phyloP scores from a whole-genome alignment of 2,888 invertebrate species.

The Halictus quadricinctus region DNA sequence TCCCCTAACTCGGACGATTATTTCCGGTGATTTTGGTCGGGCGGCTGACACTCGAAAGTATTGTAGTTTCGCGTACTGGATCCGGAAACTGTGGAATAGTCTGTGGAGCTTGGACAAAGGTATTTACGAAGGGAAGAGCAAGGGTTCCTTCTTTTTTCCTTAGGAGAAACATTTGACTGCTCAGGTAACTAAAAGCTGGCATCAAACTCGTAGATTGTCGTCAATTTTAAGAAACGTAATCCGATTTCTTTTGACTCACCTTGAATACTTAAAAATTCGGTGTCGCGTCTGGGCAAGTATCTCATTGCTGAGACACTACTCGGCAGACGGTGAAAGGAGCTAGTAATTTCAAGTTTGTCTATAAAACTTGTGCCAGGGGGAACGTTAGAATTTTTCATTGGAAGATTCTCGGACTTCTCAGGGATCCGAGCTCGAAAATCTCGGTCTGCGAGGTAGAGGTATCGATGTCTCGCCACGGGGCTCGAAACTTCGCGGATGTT shows the following conservation, averaged over 20 bases:
- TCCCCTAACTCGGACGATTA: conserved; percentile 20
- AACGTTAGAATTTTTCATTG: neutral
- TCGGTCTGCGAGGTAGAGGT: neutral
- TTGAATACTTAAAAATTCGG: too few species aligned
- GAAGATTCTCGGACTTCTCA: neutral
- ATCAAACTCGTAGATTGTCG: too few species aligned
- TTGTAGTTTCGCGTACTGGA: neutral
- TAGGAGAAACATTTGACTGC: too few species aligned
- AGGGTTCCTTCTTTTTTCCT: too few species aligned
- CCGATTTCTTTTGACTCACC: too few species aligned
- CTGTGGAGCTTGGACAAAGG: neutral
- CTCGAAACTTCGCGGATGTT: neutral
- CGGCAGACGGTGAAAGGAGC: neutral
- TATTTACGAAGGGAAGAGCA: neutral
- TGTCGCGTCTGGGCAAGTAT: neutral
- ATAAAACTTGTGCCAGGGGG: neutral
- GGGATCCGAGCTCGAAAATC: neutral
- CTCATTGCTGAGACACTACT: neutral
- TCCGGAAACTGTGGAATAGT: neutral
- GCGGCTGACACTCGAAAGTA: neutral
- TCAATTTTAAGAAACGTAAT: too few species aligned
- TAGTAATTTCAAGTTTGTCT: neutral
- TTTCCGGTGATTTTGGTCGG: conserved; percentile 20
- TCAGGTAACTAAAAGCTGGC: too few species aligned
- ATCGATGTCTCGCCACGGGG: neutral